Base-by-base conservation (phyloP, 2,888 invertebrate genomes). In the Eurytoma californica region DNA sequence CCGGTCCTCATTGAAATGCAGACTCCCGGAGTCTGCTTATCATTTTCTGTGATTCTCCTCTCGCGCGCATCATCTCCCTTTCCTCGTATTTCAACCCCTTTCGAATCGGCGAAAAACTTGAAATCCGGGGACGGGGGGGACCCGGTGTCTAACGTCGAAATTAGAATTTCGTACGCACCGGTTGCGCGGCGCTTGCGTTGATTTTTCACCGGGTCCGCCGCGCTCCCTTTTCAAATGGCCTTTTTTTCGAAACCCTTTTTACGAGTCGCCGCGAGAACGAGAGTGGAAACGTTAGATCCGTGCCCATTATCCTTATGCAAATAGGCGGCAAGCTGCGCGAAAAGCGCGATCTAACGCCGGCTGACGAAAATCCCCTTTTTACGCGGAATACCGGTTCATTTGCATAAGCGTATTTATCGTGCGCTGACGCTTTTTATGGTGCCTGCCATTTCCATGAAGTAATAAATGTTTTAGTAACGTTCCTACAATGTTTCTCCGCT, bases 51-150 rank as follows among this genome's bases (percentile, higher is more conserved):
- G 70, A 76, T 69, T 69, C 68, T 51, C 39, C 39, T 39, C 39
- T 20, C 69, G 18, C 3, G 67, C 14, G 66, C 28, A 24, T 20
- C 14, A 3, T 60, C 63, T 73, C 72, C 80, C 77, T 80, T 77
- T 80, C 72, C 73, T 72, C 75, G 63, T 61, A 53, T 78, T 80
- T 72, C 75, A 72, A 68, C 68, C 70, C 78, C 73, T 77, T 47
- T 47, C 80, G 74, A 80, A 77, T 81, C 69, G 84, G 83, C 80
- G 83, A 84, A 84, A 85, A 84, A 85, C 84, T 84, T 85, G 85
- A 88, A 89, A 87, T 87, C 85, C 85, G 86, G 88, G 88, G 88
- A 86, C 84, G 83, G 81, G 83, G 79, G 58, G 58, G 28, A 16
- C 49, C 30, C 55, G 57, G 7, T 87, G 88, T 87, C 83, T 77